Conservation (phyloP, 2,888 invertebrate genomes). For the Macaria liturata region DNA sequence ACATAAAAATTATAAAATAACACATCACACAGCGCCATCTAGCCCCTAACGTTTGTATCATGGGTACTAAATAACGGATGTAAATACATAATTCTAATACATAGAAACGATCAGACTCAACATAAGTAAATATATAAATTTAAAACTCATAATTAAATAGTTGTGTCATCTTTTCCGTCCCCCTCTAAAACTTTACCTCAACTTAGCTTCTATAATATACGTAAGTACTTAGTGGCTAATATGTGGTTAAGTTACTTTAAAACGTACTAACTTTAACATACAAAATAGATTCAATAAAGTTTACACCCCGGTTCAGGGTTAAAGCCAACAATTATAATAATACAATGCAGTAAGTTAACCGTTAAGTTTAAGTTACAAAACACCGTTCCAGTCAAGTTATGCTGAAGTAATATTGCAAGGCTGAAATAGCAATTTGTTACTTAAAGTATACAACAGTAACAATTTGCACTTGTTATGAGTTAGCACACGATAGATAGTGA, state of each 20-base stretch:
- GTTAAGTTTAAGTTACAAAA: slow-evolving; percentile 25
- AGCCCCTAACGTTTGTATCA: no score
- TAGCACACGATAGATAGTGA: neutral
- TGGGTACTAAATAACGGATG: no score
- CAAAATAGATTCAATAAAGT: neutral
- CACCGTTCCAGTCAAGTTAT: slow-evolving; percentile 12
- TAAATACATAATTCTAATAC: no score
- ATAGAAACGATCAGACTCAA: no score
- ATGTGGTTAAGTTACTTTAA: neutral
- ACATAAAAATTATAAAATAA: no score
- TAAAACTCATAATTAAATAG: no score
- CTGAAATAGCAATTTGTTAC: slow-evolving; percentile 11
- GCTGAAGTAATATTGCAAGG: slow-evolving; percentile 20
- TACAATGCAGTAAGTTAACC: slow-evolving; percentile 23
- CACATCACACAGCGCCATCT: no score
- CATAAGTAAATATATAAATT: no score
- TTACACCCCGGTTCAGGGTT: slow-evolving; percentile 18
- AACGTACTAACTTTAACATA: no score
- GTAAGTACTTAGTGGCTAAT: neutral
- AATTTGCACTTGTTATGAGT: neutral
- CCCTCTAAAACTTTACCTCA: no score
- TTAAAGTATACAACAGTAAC: slow-evolving; percentile 6
- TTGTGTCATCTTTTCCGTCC: no score
- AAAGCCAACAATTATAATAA: slow-evolving; percentile 15
- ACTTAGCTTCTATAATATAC: no score